Base-by-base conservation (phyloP, 2,797 vertebrate genomes). In the Thamnophis elegans region DNA sequence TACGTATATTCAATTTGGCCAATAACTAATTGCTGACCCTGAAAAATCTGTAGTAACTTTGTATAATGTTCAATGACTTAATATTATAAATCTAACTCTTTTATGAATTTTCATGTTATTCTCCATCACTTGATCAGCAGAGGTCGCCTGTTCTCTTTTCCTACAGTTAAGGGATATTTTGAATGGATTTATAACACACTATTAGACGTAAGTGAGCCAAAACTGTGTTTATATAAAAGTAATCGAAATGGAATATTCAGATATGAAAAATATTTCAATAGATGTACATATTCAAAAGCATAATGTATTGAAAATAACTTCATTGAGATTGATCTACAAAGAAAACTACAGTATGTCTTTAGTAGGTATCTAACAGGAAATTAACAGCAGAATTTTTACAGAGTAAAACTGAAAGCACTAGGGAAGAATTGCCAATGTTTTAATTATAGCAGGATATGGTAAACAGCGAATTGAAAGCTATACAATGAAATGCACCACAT, bases 41-140 rank as follows among this genome's bases (percentile, higher is more conserved):
- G n/a, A 68, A 5, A 68, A 68, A 68, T 68, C n/a, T 78, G 68
- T 78, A 78, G 18, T 78, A 8, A 78, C 36, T 78, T 78, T 78
- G 36, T 78, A 78, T 42, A 78, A 78, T 42, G 36, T 42, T 22
- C 36, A 78, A 1, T 78, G 36, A 42, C 36, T 32, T 78, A 78
- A 78, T 78, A 32, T 68, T 68, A 32, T 68, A 42, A 78, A 78
- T 20, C 3, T 42, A 22, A 22, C 18, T 20, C 3, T 42, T 42
- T 42, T 42, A 78, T 78, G 18, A 42, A 78, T 42, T 42, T 78
- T 20, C 36, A 42, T 78, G 36, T 78, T 78, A 42, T 42, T 78
- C 18, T 78, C 16, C 89, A 78, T 62, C 60, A 87, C 51, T 85
- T 91, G 32, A 53, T 90, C 89, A 85, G 51, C 82, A 91, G 92